A percentile compares a stretch with the other conserved stretches of the same genome.
phyloP scores from a whole-genome alignment of 2,888 invertebrate species.

The Eueremaeus valkanovi region DNA sequence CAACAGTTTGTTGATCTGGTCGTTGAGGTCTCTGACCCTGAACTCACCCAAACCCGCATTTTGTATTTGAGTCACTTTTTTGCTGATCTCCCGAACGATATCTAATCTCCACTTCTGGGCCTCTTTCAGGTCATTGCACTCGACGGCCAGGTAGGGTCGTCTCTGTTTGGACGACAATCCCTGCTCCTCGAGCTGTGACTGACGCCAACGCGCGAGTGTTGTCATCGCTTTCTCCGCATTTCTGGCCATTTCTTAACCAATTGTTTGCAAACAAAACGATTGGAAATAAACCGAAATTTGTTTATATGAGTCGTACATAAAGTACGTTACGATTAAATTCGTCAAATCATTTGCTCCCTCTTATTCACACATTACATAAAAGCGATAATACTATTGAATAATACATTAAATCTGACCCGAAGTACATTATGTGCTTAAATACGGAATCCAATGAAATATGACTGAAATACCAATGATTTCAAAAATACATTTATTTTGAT shows the following conservation, averaged over 20 bases:
- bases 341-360: too few relatives aligned
- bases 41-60: slow-evolving; percentile 99
- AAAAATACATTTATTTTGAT: too few relatives aligned
- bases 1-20: slow-evolving; percentile 96
- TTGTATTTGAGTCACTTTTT: slow-evolving; percentile 98
- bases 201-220: slow-evolving; percentile 95
- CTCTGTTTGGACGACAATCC: slow-evolving; percentile 67
- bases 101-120: slow-evolving; percentile 96
- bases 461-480: too few relatives aligned
- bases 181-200: slow-evolving; percentile 75
- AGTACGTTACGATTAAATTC: neutral
- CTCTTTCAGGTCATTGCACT: slow-evolving; percentile 84
- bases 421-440: too few relatives aligned
- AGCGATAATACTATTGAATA: too few relatives aligned
- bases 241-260: slow-evolving; percentile 63
- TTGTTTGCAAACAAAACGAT: neutral
- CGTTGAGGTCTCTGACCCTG: slow-evolving; percentile 93
- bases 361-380: neutral
- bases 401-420: too few relatives aligned
- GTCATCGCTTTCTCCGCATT: slow-evolving; percentile 99
- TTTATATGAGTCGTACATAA: neutral
- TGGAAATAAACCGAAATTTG: neutral
- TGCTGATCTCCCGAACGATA: slow-evolving; percentile 93
- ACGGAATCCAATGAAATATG: too few relatives aligned
- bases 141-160: slow-evolving; percentile 88